Evolutionary conservation across 2,888 invertebrate genomes (phyloP), one percentile per base, ranked within the genome.

Genomic region (Peribatodes rhomboidaria): DNA sequence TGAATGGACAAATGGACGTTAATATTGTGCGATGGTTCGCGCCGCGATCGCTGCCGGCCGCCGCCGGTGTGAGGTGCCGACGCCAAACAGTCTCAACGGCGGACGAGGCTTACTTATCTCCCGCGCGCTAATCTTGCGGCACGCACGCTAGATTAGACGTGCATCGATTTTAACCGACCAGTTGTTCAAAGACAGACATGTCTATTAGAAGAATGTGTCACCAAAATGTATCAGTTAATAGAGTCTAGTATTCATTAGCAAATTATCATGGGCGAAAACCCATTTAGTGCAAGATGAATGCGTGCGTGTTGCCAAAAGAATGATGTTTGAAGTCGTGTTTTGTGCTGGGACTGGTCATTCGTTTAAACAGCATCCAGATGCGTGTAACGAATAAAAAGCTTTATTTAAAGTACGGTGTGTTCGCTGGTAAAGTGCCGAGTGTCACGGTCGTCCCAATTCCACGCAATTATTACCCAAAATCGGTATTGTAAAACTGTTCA

Each of bases 81-180:
- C 88, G 87, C 88, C 88, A 82, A 74, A 85, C 89, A 66, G 89
- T 89, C 89, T 88, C 85, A 77, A 66, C 68, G 59, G 46, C 69
- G 53, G 57, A 67, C 63, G 61, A 27, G 27, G 66, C 73, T 79
- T 81, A 80, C 81, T 82, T 74, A 72, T 69, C 73, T 70, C 68
- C 72, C 71, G 69, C 58, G 71, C 69, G 70, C 75, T 73, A 79
- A 80, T 79, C 78, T 76, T 65, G 59, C 35, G 59, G 61, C 49
- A 60, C 47, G 63, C 69, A 72, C 68, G 72, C 67, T 70, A 58
- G 39, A 58, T 71, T 65, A 69, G 65, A 72, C 72, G 61, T 65
- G 46, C 57, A 58, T 62, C 58, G 53, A 16, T 70, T 68, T 69
- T 65, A 71, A 70, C 65, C 41, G n/a, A 46, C 46, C 41, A 27